phyloP scores from a whole-genome alignment of 2,113 vertebrate genomes.

The Sinocyclocheilus rhinocerous region DNA sequence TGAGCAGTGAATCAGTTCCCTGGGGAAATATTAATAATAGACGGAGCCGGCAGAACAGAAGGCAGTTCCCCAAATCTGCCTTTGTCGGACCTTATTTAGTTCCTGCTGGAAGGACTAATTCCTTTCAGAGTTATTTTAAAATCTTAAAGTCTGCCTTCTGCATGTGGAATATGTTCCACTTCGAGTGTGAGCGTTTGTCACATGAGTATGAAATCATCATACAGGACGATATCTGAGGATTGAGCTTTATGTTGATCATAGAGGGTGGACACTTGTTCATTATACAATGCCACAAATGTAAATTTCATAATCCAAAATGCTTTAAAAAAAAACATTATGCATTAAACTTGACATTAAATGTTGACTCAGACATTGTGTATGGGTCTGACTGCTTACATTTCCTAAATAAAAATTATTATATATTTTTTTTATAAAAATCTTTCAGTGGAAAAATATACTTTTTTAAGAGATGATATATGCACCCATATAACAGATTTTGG shows the following conservation, averaged over 20 bases:
- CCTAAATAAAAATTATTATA: background rate
- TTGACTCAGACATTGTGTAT: background rate
- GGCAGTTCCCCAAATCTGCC: constrained; percentile 59
- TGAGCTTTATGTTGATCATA: background rate
- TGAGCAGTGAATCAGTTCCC: constrained; percentile 43
- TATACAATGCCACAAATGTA: background rate
- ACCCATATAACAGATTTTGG: background rate
- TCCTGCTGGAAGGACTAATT: constrained; percentile 67
- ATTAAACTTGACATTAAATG: background rate
- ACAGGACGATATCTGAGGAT: background rate
- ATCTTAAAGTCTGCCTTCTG: constrained; percentile 7
- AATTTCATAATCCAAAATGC: background rate
- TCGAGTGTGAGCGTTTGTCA: background rate
- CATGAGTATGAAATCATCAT: constrained; percentile 10
- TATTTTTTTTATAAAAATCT: background rate
- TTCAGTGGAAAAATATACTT: background rate
- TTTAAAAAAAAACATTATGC: background rate
- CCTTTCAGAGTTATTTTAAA: constrained; percentile 52
- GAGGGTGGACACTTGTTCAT: background rate
- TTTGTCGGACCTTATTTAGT: constrained; percentile 56
- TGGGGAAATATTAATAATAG: constrained; percentile 51
- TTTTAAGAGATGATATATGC: background rate
- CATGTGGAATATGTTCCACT: constrained; percentile 42
- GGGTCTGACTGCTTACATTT: background rate
- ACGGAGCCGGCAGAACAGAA: background rate